Percentiles rank a stretch among this genome's conserved stretches.
phyloP scores from a whole-genome alignment of 2,797 vertebrate species.

The Harpagifer antarcticus region DNA sequence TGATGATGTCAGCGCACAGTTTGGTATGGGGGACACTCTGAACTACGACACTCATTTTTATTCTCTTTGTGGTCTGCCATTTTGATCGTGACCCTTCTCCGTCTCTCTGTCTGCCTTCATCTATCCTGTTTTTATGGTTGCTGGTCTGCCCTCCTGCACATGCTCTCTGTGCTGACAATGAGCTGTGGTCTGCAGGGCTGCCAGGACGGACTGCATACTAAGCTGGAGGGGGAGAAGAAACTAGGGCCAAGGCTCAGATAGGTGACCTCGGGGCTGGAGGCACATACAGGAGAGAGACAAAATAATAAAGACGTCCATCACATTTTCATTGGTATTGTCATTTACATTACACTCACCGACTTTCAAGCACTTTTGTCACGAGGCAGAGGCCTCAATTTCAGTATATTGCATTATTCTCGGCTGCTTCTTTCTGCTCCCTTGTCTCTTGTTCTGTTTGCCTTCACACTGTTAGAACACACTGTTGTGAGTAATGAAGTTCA shows the following conservation, averaged over 20 bases:
- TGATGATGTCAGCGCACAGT: constrained; percentile 72
- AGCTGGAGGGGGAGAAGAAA: constrained; percentile 44
- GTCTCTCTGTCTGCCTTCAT: constrained; percentile 41
- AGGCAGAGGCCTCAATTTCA: constrained; percentile 31
- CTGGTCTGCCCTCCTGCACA: constrained; percentile 30
- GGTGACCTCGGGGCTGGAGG: constrained; percentile 71
- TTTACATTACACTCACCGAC: constrained; percentile 41
- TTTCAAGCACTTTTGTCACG: constrained; percentile 49
- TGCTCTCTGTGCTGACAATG: constrained; percentile 55
- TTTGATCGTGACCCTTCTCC: constrained; percentile 6
- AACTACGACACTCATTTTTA: constrained; percentile 31
- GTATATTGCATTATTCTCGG: constrained; percentile 29
- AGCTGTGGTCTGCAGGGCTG: constrained; percentile 53
- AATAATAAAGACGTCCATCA: constrained; percentile 53
- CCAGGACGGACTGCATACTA: constrained; percentile 54
- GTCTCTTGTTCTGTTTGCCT: constrained; percentile 33
- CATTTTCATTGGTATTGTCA: constrained; percentile 52
- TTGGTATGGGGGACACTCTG: constrained; percentile 38
- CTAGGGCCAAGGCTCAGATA: constrained; percentile 57
- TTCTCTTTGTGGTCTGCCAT: constrained; percentile 26
- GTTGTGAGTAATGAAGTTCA: constrained; percentile 67
- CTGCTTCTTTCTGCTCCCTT: not conserved
- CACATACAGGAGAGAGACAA: constrained; percentile 37
- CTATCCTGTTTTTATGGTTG: constrained; percentile 51
- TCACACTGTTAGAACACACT: constrained; percentile 37